Evolutionary conservation across 1,140 invertebrate genomes (phyloP).

Genomic region (Drosophila virilis): DNA sequence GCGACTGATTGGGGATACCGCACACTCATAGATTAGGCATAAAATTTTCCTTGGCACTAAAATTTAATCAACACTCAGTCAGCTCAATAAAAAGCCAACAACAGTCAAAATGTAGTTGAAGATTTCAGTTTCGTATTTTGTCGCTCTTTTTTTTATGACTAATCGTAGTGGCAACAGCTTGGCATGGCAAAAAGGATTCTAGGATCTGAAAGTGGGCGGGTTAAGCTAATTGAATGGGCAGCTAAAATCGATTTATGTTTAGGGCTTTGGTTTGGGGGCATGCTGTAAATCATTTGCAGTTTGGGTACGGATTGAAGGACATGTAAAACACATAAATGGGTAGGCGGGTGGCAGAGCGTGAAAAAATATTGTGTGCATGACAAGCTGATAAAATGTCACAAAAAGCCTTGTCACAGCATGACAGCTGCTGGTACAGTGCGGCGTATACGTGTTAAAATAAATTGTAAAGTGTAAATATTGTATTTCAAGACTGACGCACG

Average conservation of each 20-base stretch:
- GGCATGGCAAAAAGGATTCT: slow-evolving; percentile 25
- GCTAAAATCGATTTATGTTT: slow-evolving; percentile 40
- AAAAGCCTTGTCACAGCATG: slow-evolving; percentile 59
- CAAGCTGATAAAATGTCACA: slow-evolving; percentile 68
- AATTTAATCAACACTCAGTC: slow-evolving; percentile 61
- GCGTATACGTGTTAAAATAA: slow-evolving; percentile 73
- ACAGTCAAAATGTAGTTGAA: slow-evolving; percentile 19
- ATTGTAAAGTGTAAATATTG: slow-evolving; percentile 76
- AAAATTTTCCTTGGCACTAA: slow-evolving; percentile 55
- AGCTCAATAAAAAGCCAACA: slow-evolving; percentile 36
- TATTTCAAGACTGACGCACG: slow-evolving; percentile 49
- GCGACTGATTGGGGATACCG: slow-evolving; percentile 36
- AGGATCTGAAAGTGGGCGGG: slow-evolving; percentile 22
- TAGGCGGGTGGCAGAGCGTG: slow-evolving; percentile 6
- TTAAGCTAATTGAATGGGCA: slow-evolving; percentile 50
- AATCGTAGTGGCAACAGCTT: slow-evolving; percentile 42
- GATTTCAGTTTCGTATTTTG: slow-evolving; percentile 9
- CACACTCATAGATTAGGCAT: slow-evolving; percentile 29
- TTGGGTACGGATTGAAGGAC: slow-evolving; percentile 53
- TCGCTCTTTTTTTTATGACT: slow-evolving; percentile 25
- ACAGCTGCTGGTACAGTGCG: slow-evolving; percentile 54
- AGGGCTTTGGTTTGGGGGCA: slow-evolving; percentile 5
- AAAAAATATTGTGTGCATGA: slow-evolving; percentile 40
- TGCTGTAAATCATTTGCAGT: slow-evolving; percentile 70
- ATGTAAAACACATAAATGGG: slow-evolving; percentile 51